phyloP scores from a whole-genome alignment of 2,888 invertebrate species.

The Polia nebulosa region DNA sequence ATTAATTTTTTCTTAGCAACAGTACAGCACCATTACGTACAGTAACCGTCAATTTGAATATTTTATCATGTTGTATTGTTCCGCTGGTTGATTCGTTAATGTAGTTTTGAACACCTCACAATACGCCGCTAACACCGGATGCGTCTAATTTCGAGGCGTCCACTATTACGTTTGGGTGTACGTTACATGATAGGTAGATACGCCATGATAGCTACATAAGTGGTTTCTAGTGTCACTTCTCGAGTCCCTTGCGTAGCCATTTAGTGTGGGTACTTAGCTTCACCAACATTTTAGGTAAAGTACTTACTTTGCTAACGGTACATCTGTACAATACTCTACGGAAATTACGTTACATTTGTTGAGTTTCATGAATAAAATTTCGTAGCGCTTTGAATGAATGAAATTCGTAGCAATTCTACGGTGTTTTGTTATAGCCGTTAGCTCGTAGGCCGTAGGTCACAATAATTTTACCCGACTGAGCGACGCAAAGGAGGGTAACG shows the following conservation, averaged over 20 bases:
- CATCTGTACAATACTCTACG: constrained; percentile 6
- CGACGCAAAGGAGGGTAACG: too few species aligned
- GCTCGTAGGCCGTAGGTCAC: background rate
- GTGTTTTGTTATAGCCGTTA: constrained; percentile 3
- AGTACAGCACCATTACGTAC: constrained; percentile 37
- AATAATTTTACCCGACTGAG: too few species aligned
- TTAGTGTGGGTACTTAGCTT: constrained; percentile 43
- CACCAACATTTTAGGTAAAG: constrained; percentile 22
- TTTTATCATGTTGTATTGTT: constrained; percentile 56
- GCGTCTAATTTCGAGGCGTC: constrained; percentile 58
- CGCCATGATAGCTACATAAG: constrained; percentile 63
- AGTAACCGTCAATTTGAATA: constrained; percentile 51
- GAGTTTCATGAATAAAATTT: constrained; percentile 19
- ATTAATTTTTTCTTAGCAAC: background rate
- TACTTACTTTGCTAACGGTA: constrained; percentile 18
- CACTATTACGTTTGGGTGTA: constrained; percentile 60
- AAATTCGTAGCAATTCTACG: constrained; percentile 3
- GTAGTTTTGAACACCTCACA: constrained; percentile 68
- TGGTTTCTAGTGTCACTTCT: constrained; percentile 65
- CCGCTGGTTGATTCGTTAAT: constrained; percentile 62
- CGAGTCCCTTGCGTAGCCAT: constrained; percentile 48
- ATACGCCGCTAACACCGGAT: constrained; percentile 56
- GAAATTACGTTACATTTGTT: constrained; percentile 21
- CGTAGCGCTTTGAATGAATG: background rate
- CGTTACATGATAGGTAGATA: constrained; percentile 55